Evolutionary conservation across 2,888 invertebrate species (phyloP).

Genomic region (Pristionchus entomophagus): DNA sequence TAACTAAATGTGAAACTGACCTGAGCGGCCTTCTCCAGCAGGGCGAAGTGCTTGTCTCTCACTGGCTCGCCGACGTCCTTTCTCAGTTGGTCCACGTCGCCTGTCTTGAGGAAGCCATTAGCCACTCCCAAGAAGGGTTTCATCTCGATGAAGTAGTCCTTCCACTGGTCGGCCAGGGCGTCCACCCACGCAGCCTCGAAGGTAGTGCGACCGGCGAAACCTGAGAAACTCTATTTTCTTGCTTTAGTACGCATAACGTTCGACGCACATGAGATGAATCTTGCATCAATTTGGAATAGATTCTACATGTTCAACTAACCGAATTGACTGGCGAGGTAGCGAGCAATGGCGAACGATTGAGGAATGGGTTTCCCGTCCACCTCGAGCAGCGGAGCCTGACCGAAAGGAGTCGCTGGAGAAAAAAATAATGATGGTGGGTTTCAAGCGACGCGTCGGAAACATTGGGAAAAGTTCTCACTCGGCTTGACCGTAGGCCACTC

Average conservation of each 20-base stretch:
- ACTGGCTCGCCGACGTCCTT: constrained; percentile 28
- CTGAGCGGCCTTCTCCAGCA: constrained; percentile 26
- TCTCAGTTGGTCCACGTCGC: constrained; percentile 47
- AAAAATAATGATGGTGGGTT: not conserved
- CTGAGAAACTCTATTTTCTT: constrained; percentile 49
- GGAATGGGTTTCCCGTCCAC: not conserved
- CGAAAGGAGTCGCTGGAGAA: constrained; percentile 8
- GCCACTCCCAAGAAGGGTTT: constrained; percentile 54
- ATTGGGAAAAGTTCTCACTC: not conserved
- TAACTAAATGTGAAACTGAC: not conserved
- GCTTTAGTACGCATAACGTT: no score
- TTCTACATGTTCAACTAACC: no score
- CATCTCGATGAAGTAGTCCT: constrained; percentile 58
- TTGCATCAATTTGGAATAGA: no score
- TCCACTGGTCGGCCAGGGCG: constrained; percentile 60
- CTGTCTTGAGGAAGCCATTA: constrained; percentile 58
- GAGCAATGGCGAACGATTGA: constrained; percentile 50
- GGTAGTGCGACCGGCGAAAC: constrained; percentile 57
- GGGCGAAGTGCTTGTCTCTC: constrained; percentile 11
- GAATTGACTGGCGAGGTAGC: no score
- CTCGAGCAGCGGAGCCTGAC: not conserved
- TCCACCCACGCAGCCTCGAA: constrained; percentile 57
- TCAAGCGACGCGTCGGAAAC: no score
- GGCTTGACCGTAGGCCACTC: not conserved
- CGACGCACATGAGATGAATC: no score